phyloP scores from a whole-genome alignment of 2,113 vertebrate genomes.

The Myrmecobius fasciatus region DNA sequence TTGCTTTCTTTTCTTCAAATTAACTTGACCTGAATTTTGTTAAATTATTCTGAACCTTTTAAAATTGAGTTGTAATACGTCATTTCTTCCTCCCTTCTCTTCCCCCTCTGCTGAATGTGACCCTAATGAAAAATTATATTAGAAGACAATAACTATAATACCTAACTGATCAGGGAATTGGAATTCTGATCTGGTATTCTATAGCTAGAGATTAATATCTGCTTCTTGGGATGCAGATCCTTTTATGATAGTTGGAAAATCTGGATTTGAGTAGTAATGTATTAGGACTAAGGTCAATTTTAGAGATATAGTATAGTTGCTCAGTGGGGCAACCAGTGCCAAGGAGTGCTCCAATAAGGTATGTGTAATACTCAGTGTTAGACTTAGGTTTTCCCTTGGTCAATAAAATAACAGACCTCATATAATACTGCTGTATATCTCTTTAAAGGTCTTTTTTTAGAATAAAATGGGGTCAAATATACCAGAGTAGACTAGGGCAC shows the following conservation, averaged over 20 bases:
- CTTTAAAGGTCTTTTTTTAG: neutral
- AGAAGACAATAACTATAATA: neutral
- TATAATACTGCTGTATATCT: constrained; percentile 5
- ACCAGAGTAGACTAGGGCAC: constrained; percentile 14
- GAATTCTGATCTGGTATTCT: neutral
- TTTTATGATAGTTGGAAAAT: neutral
- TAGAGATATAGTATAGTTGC: neutral
- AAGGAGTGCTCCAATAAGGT: constrained; percentile 31
- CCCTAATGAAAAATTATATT: neutral
- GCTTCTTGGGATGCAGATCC: neutral
- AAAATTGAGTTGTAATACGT: neutral
- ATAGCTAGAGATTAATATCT: neutral
- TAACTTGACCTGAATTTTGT: neutral
- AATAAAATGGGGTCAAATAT: rapidly evolving
- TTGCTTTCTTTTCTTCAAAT: neutral
- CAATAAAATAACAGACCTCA: constrained; percentile 9
- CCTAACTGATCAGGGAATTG: neutral
- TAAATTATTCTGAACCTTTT: neutral
- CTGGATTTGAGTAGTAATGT: neutral
- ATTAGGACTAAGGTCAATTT: neutral
- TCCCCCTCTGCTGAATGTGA: too few species aligned
- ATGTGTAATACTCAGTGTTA: constrained; percentile 8
- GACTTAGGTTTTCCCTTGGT: constrained; percentile 30
- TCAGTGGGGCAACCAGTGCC: neutral
- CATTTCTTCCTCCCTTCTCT: neutral